phyloP scores from a whole-genome alignment of 2,888 invertebrate species.

The Candidula unifasciata region DNA sequence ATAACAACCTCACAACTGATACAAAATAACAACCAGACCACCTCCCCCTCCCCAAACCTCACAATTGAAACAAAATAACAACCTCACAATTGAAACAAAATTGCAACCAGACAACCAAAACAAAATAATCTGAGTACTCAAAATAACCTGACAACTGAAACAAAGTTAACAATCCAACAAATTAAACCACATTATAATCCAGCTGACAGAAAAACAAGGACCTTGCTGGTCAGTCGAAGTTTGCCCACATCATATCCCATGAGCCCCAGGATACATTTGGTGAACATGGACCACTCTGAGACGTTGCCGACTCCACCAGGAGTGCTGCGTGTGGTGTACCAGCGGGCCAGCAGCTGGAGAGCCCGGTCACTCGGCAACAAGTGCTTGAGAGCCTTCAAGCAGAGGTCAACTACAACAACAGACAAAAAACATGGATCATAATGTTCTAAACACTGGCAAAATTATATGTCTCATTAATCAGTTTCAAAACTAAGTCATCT shows the following conservation, averaged over 20 bases:
- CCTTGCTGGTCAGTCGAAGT: slow-evolving; percentile 78
- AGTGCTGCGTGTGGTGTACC: slow-evolving; percentile 92
- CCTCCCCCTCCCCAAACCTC: too few relatives aligned
- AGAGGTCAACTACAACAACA: slow-evolving; percentile 83
- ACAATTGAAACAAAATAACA: neutral
- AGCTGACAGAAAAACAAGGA: slow-evolving; percentile 37
- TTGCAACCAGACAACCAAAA: too few relatives aligned
- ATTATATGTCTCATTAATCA: too few relatives aligned
- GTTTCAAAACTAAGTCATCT: too few relatives aligned
- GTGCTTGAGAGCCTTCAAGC: slow-evolving; percentile 85
- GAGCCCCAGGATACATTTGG: slow-evolving; percentile 80
- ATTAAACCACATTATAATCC: neutral
- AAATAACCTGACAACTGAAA: neutral
- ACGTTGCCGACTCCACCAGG: slow-evolving; percentile 82
- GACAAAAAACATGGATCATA: neutral
- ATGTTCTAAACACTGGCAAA: too few relatives aligned
- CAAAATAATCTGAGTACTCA: neutral
- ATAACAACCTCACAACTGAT: neutral
- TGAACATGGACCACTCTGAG: slow-evolving; percentile 74
- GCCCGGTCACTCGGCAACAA: slow-evolving; percentile 87
- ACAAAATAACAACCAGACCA: too few relatives aligned
- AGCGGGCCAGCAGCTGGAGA: slow-evolving; percentile 86
- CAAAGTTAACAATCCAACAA: neutral
- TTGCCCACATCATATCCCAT: slow-evolving; percentile 86
- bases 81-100: neutral